Conservation (phyloP, 2,113 vertebrate species). For the Rhabdornis inornatus region DNA sequence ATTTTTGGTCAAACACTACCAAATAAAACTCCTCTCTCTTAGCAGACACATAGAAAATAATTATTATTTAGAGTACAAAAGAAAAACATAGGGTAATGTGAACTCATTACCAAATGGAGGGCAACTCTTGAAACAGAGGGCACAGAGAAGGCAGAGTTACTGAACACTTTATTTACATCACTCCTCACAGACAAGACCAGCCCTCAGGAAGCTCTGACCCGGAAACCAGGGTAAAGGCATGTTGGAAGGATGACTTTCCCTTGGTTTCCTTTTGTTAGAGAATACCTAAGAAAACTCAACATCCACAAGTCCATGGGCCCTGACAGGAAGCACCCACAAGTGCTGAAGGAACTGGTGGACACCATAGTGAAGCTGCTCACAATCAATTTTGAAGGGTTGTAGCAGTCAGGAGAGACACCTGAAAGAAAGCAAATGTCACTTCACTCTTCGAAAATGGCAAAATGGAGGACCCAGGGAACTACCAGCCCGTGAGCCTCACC, state of each 20-base stretch:
- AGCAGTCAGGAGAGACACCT: not conserved
- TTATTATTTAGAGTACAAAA: not conserved
- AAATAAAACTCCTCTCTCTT: not conserved
- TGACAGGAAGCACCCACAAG: not conserved
- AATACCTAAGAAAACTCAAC: not conserved
- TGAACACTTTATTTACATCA: not conserved
- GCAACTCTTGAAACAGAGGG: not conserved
- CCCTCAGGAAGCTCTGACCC: not conserved
- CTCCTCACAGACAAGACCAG: not conserved
- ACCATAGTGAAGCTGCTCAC: fast-evolving
- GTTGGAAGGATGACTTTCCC: not conserved
- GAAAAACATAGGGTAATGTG: not conserved
- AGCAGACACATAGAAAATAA: not conserved
- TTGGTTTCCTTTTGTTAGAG: not conserved
- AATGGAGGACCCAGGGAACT: not conserved
- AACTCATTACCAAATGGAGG: not conserved
- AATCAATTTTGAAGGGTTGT: not conserved
- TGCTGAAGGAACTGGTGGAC: fast-evolving
- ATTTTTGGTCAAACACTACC: not conserved
- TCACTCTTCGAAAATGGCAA: not conserved
- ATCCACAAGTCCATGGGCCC: not conserved
- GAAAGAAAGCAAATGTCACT: not conserved
- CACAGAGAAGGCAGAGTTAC: not conserved
- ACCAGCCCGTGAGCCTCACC: not conserved
- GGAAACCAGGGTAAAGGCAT: not conserved